Evolutionary conservation across 2,888 invertebrate species (phyloP).

Genomic region (Acheta domesticus): DNA sequence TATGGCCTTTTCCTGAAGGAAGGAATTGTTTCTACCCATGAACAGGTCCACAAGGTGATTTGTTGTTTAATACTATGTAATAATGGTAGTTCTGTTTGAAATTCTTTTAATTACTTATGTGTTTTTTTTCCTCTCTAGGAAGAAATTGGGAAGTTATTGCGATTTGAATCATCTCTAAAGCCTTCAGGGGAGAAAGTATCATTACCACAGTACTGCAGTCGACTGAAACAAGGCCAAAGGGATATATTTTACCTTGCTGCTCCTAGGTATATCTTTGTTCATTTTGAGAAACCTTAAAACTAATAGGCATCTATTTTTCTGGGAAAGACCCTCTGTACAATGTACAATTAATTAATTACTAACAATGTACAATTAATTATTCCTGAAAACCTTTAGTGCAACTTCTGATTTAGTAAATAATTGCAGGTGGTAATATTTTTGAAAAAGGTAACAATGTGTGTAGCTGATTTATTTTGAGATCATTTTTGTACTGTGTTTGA

Average conservation of each 20-base stretch:
- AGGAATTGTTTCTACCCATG: constrained; percentile 83
- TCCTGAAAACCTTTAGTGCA: too few species aligned
- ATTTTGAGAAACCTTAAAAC: background rate
- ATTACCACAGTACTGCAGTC: constrained; percentile 73
- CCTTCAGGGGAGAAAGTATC: constrained; percentile 68
- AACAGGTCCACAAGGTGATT: constrained; percentile 72
- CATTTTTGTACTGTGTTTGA: too few species aligned
- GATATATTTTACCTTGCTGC: constrained; percentile 91
- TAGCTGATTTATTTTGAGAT: too few species aligned
- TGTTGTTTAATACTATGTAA: background rate
- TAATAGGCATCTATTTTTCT: too few species aligned
- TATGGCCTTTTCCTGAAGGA: constrained; percentile 93
- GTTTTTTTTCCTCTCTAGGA: constrained; percentile 58
- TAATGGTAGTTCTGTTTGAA: too few species aligned
- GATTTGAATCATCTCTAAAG: constrained; percentile 86
- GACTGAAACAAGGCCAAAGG: constrained; percentile 75
- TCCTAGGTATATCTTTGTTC: constrained; percentile 63
- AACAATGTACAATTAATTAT: too few species aligned
- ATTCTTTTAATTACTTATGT: too few species aligned
- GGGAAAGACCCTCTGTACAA: too few species aligned
- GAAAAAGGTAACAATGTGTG: too few species aligned
- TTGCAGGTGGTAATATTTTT: too few species aligned
- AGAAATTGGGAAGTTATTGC: constrained; percentile 80
- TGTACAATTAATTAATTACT: too few species aligned
- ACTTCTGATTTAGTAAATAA: too few species aligned